These are phyloP conservation scores for Pitangus sulphuratus DNA, from an alignment of 2,797 vertebrate genomes.

Conservation along the genomic window DNA sequence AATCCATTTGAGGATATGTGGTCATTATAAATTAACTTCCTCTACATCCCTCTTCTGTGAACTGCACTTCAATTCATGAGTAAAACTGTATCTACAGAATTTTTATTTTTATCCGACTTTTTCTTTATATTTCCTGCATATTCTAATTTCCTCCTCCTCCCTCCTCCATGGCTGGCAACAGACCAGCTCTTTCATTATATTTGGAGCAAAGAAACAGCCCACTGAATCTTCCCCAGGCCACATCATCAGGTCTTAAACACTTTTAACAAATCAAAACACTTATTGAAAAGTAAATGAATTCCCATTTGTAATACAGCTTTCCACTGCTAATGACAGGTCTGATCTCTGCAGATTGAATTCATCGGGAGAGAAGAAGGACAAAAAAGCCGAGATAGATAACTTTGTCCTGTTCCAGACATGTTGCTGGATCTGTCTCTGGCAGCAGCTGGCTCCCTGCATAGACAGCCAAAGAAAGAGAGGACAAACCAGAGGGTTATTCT, in stretches of 20 bases:
- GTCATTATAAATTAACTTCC: background rate
- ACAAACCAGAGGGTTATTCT: constrained; percentile 16
- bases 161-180: constrained; percentile 5
- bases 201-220: constrained; percentile 6
- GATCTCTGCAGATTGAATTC: background rate
- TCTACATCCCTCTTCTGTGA: background rate
- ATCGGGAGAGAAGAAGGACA: background rate
- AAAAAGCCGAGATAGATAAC: background rate
- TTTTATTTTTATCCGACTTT: constrained; percentile 51
- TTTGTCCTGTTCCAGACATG: background rate
- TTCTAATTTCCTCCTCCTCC: constrained; percentile 30
- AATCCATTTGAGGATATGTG: background rate
- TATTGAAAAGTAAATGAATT: background rate
- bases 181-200: constrained; percentile 33
- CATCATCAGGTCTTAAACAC: background rate
- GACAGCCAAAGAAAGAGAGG: background rate
- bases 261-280: constrained; percentile 11
- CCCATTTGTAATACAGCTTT: background rate
- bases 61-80: background rate
- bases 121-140: background rate
- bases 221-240: constrained; percentile 1
- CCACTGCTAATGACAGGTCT: background rate
- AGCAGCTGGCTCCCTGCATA: background rate
- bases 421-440: background rate
- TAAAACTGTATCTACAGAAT: background rate